Conservation (phyloP, 2,113 vertebrate genomes). For the Stegastes partitus region DNA sequence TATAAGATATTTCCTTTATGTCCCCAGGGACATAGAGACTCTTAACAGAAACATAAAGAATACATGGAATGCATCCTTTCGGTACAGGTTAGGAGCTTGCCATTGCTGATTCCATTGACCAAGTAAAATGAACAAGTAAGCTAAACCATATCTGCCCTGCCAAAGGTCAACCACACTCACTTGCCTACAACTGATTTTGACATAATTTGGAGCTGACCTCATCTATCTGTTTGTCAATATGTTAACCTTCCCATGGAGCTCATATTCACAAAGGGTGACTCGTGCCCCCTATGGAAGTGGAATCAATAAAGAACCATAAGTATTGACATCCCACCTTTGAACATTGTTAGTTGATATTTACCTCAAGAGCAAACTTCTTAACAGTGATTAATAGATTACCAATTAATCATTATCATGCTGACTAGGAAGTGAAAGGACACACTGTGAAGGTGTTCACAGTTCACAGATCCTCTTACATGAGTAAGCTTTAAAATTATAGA, state of each 20-base stretch:
- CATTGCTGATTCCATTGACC: conserved; percentile 18
- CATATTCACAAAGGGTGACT: neutral
- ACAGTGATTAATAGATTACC: neutral
- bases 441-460: neutral
- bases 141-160: neutral
- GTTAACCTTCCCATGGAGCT: neutral
- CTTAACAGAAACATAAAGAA: neutral
- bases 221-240: conserved; percentile 12
- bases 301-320: neutral
- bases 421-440: neutral
- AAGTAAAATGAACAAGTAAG: neutral
- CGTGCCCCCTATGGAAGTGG: neutral
- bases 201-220: neutral
- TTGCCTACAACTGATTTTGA: neutral
- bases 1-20: neutral
- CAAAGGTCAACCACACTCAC: conserved; percentile 12
- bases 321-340: neutral
- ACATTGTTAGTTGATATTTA: neutral
- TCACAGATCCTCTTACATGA: neutral
- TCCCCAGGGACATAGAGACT: neutral
- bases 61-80: neutral
- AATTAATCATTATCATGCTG: neutral
- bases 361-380: neutral
- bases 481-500: neutral
- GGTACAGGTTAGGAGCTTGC: conserved; percentile 25